Evolutionary conservation across 1,140 invertebrate species (phyloP), one percentile per base, ranked within the genome.

Genomic region (Temnothorax longispinosus): DNA sequence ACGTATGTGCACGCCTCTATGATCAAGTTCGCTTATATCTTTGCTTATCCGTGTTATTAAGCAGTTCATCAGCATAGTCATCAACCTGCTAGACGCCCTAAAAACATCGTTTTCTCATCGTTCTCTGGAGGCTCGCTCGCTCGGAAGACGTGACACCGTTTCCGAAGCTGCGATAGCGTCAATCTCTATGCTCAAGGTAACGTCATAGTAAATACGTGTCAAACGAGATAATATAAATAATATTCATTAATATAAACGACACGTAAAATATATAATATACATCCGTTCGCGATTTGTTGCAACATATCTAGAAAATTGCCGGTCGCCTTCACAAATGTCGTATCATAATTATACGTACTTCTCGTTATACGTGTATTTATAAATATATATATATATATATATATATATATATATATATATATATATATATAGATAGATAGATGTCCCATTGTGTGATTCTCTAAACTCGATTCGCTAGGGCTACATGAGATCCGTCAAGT

Each of bases 71-170:
- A 98, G 97, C 96, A 98, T 99, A 94, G 97, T 98, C 35, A 97
- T 98, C 90, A 98, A 98, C 93, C 96, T 99, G 41, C 95, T 98
- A 95, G 98, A 99, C 90, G 98, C 98, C 52, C 95, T 99, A 91
- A 98, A 98, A 94, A 98, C 98, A 8, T 98, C 98, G 44, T 98
- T 99, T 96, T 98, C 98, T 8, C 98, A 99, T 95, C 97, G 98
- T 87, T 98, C 98, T 6, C 93, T 98, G 85, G 84, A 95, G 0
- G 98, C 98, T 35, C 96, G 98, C 62, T 98, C 97, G 47, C 95
- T 98, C 82, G 98, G 98, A 84, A 97, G 96, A 93, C 98, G 98
- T 91, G 98, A 98, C 94, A 97, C 97, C 4, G 96, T 98, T 50
- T 98, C 98, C 87, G 98, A 99, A 91, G 98, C 98, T 18, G 97